phyloP scores from a whole-genome alignment of 2,888 invertebrate species.

The Xanthorhoe designata region DNA sequence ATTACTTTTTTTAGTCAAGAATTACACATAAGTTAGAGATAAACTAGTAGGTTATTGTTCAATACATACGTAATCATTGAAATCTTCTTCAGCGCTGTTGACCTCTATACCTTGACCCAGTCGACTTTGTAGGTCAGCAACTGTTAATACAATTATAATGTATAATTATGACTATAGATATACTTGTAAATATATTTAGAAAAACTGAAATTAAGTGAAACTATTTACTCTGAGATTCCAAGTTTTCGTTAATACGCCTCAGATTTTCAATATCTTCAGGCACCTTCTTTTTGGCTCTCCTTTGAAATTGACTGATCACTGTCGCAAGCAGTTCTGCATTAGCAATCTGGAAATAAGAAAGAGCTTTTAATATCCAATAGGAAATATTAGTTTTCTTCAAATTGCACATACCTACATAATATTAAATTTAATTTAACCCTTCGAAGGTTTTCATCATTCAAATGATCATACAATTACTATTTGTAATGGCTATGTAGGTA shows the following conservation, averaged over 20 bases:
- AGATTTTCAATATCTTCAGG: conserved; percentile 47
- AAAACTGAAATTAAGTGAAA: background rate
- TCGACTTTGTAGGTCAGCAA: conserved; percentile 37
- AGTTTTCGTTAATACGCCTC: conserved; percentile 48
- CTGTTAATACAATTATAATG: conserved; percentile 37
- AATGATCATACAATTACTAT: background rate
- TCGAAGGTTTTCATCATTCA: background rate
- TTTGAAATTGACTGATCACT: conserved; percentile 52
- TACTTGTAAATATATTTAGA: background rate
- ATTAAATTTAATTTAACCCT: background rate
- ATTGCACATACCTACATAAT: too few species aligned
- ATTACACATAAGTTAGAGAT: background rate
- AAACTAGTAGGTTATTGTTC: background rate
- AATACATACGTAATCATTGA: conserved; percentile 18
- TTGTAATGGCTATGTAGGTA: background rate
- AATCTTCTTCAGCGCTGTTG: conserved; percentile 6
- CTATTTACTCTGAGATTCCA: conserved; percentile 53
- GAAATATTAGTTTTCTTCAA: too few species aligned
- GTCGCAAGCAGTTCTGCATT: conserved; percentile 51
- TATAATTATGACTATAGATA: background rate
- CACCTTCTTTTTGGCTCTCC: conserved; percentile 32
- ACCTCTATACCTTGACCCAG: conserved; percentile 22
- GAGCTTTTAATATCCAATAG: background rate
- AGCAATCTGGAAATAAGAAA: conserved; percentile 40
- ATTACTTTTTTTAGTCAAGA: background rate